Percentiles rank a stretch among this genome's conserved stretches.
Conservation (phyloP, 2,888 invertebrate genomes). For the Chymomyza amoena region DNA sequence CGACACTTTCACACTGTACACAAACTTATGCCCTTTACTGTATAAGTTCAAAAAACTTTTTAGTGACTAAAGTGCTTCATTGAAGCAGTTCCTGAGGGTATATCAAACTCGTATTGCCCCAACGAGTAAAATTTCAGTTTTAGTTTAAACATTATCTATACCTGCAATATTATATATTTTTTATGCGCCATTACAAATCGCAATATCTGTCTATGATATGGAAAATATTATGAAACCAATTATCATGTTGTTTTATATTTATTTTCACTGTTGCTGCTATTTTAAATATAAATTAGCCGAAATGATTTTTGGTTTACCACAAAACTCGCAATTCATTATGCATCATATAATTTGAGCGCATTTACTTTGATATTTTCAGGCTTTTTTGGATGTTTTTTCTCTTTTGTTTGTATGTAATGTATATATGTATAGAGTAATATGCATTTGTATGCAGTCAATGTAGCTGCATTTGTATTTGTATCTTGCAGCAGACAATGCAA, state of each 20-base stretch:
- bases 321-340: slow-evolving; percentile 52
- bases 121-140: too few species aligned
- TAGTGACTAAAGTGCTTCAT: too few species aligned
- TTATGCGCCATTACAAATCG: not conserved
- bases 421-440: too few species aligned
- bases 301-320: slow-evolving; percentile 60
- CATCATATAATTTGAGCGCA: not conserved
- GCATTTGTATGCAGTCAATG: not conserved
- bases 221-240: slow-evolving; percentile 34
- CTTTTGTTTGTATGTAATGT: not conserved
- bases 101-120: too few species aligned
- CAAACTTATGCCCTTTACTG: too few species aligned
- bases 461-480: not conserved
- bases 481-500: slow-evolving; percentile 18
- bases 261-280: not conserved
- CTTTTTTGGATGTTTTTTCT: not conserved
- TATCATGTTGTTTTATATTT: slow-evolving; percentile 32
- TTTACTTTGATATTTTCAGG: not conserved
- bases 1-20: too few species aligned
- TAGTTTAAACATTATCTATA: too few species aligned
- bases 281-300: slow-evolving; percentile 54
- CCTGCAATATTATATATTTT: not conserved
- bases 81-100: too few species aligned
- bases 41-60: too few species aligned
- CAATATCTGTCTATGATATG: slow-evolving; percentile 14